phyloP scores from a whole-genome alignment of 2,888 invertebrate species.

The Melinopterus prodromus region DNA sequence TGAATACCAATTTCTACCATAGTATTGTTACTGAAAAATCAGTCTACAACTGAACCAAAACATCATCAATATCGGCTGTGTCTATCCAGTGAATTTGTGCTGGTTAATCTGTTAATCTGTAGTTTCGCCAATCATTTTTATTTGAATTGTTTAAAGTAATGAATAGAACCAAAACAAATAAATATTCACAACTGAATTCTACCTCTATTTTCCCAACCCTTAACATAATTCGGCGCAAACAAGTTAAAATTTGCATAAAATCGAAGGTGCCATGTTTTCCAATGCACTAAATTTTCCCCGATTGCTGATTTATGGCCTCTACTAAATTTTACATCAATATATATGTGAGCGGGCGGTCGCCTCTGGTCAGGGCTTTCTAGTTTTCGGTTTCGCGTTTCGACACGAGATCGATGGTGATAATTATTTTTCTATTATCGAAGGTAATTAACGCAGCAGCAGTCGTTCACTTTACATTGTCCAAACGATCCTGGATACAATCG shows the following conservation, averaged over 20 bases:
- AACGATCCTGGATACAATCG: conserved; percentile 16
- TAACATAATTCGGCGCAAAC: neutral
- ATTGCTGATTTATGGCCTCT: neutral
- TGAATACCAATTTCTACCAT: too few relatives aligned
- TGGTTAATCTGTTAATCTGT: too few relatives aligned
- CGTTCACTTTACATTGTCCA: conserved; percentile 18
- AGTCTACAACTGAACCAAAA: too few relatives aligned
- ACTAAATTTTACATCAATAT: neutral
- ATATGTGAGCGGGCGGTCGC: neutral
- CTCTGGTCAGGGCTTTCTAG: neutral
- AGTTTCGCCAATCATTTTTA: neutral
- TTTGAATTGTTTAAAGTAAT: neutral
- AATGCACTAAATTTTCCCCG: neutral
- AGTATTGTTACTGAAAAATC: too few relatives aligned
- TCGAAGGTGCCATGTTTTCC: neutral
- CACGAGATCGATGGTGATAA: conserved; percentile 14
- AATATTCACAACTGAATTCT: neutral
- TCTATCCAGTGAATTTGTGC: too few relatives aligned
- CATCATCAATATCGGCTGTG: too few relatives aligned
- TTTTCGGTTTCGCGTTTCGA: neutral
- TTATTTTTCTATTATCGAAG: conserved; percentile 22
- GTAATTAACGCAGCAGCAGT: conserved; percentile 22
- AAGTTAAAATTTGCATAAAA: neutral
- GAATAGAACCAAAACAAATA: neutral
- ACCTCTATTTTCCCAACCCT: neutral